Conservation (phyloP, 2,797 vertebrate species). For the Loriculus beryllinus region DNA sequence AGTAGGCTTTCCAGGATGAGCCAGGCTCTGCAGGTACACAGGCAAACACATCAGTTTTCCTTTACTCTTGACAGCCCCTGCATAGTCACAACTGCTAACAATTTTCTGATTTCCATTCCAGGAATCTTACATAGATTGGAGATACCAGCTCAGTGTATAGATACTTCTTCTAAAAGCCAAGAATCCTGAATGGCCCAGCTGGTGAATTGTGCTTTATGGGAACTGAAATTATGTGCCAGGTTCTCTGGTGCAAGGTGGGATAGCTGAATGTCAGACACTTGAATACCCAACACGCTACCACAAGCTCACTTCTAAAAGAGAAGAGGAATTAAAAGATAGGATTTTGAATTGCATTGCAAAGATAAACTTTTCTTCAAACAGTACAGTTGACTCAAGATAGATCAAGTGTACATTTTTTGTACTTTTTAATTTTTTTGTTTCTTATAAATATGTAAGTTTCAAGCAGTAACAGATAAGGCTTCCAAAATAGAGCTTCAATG, state of each 20-base stretch:
- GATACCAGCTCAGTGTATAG: constrained; percentile 12
- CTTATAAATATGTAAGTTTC: neutral
- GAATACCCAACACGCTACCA: neutral
- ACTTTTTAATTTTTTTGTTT: neutral
- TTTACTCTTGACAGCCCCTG: neutral
- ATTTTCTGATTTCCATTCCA: constrained; percentile 41
- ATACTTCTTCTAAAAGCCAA: constrained; percentile 29
- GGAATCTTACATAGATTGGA: constrained; percentile 48
- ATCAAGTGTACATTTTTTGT: neutral
- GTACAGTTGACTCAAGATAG: neutral
- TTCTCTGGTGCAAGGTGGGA: constrained; percentile 7
- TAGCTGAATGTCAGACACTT: constrained; percentile 5
- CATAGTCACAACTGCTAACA: neutral
- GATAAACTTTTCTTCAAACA: neutral
- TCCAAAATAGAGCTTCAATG: neutral
- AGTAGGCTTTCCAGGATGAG: neutral
- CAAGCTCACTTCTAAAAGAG: neutral
- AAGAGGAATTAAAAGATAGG: neutral
- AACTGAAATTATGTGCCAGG: constrained; percentile 26
- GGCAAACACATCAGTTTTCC: constrained; percentile 30
- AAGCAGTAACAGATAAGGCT: neutral
- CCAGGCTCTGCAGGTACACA: neutral
- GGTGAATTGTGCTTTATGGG: constrained; percentile 11
- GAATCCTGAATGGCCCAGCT: constrained; percentile 45
- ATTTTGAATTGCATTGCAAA: neutral